Evolutionary conservation across 2,888 invertebrate species (phyloP).

Genomic region (Lasius platythorax): DNA sequence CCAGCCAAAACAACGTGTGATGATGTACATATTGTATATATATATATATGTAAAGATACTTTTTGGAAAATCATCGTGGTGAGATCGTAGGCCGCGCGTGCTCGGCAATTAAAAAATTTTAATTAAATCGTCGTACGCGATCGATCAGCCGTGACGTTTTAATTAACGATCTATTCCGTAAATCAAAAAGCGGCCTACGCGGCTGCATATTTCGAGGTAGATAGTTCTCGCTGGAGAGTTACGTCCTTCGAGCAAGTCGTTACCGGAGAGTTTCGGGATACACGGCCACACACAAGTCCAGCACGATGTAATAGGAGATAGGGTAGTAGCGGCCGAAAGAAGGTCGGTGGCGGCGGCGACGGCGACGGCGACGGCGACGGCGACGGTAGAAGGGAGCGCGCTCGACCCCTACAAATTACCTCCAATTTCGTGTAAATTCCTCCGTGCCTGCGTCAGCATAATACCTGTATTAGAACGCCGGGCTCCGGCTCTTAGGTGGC

Average conservation of each 20-base stretch:
- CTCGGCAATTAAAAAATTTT: constrained; percentile 65
- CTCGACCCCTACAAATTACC: constrained; percentile 82
- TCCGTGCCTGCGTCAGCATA: constrained; percentile 78
- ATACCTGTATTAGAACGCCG: constrained; percentile 82
- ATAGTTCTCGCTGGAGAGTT: constrained; percentile 46
- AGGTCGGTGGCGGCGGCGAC: constrained; percentile 19
- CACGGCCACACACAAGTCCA: constrained; percentile 54
- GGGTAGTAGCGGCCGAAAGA: constrained; percentile 59
- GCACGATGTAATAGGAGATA: constrained; percentile 63
- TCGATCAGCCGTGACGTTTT: constrained; percentile 62
- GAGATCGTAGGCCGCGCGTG: constrained; percentile 45
- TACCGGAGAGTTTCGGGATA: constrained; percentile 50
- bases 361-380: constrained; percentile 1
- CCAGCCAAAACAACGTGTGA: constrained; percentile 32
- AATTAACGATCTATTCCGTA: constrained; percentile 64
- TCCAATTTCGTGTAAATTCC: constrained; percentile 83
- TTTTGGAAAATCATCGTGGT: constrained; percentile 34
- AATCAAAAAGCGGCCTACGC: constrained; percentile 62
- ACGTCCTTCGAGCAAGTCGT: constrained; percentile 56
- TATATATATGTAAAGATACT: not conserved
- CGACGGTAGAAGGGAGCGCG: constrained; percentile 51
- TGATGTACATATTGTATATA: not conserved
- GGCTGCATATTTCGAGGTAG: constrained; percentile 44
- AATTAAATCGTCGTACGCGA: constrained; percentile 57
- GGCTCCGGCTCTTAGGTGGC: constrained; percentile 78